A percentile compares a stretch with the other conserved stretches of the same genome.
These are phyloP conservation scores for Troides aeacus DNA, from an alignment of 2,888 invertebrate genomes.

Conservation along the genomic window DNA sequence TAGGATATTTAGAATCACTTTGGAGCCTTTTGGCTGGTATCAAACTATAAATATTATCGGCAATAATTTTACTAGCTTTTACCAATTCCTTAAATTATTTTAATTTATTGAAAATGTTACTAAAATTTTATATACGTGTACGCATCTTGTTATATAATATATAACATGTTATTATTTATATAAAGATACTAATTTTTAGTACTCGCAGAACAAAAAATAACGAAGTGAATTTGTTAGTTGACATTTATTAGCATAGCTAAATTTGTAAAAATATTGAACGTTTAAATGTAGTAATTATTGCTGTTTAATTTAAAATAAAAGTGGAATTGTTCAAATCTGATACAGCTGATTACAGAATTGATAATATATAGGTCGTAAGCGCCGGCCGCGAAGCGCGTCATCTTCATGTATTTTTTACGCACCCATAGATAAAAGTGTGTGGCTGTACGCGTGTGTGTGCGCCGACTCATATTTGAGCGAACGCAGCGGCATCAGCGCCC, in stretches of 20 bases:
- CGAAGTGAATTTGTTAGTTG: no score
- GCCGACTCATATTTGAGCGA: conserved; percentile 63
- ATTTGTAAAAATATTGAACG: neutral
- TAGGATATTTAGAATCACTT: no score
- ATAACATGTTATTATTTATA: no score
- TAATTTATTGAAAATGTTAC: no score
- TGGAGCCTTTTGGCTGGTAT: no score
- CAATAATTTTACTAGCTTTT: no score
- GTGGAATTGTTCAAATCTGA: neutral
- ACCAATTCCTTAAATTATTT: no score
- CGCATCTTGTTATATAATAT: no score
- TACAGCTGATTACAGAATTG: conserved; percentile 42
- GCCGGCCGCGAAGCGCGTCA: conserved; percentile 44
- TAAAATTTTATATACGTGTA: no score
- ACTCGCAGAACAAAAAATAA: no score
- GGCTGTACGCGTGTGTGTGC: conserved; percentile 46
- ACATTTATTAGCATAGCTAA: neutral
- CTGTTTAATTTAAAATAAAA: neutral
- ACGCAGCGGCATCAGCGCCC: conserved; percentile 65
- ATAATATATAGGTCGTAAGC: conserved; percentile 48
- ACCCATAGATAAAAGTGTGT: conserved; percentile 50
- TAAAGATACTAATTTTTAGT: no score
- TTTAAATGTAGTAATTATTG: neutral
- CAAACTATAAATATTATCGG: no score
- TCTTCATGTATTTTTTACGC: conserved; percentile 48